phyloP scores from a whole-genome alignment of 2,888 invertebrate species.

The Timandra comae region DNA sequence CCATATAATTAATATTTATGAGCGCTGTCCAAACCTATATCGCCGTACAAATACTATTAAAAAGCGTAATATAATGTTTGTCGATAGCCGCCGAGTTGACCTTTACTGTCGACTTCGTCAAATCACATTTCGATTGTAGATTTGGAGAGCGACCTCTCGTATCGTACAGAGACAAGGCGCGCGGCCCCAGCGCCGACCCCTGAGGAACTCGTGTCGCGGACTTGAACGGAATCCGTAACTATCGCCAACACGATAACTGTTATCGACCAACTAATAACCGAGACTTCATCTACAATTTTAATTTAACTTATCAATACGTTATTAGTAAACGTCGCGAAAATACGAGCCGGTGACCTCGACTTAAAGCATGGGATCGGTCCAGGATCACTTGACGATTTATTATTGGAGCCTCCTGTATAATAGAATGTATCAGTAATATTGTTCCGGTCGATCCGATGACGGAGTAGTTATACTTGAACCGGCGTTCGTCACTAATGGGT shows the following conservation, averaged over 20 bases:
- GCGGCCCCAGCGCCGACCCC: conserved; percentile 23
- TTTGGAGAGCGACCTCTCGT: too few species aligned
- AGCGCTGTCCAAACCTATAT: neutral
- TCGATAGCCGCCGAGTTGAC: neutral
- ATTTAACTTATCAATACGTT: conserved; percentile 18
- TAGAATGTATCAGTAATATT: neutral
- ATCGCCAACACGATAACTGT: conserved; percentile 29
- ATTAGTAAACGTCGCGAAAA: conserved; percentile 15
- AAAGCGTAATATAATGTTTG: neutral
- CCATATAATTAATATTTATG: neutral
- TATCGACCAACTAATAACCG: conserved; percentile 20
- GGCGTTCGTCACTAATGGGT: conserved; percentile 5
- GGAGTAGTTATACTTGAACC: conserved; percentile 16
- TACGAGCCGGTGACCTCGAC: too few species aligned
- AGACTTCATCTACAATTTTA: conserved; percentile 7
- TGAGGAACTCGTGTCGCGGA: conserved; percentile 13
- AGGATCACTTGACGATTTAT: too few species aligned
- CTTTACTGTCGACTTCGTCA: neutral
- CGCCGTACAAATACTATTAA: neutral
- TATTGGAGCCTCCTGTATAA: too few species aligned
- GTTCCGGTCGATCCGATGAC: too few species aligned
- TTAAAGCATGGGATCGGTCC: conserved; percentile 2
- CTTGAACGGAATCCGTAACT: conserved; percentile 18
- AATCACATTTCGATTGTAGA: too few species aligned
- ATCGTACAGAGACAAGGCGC: conserved; percentile 15